phyloP scores from a whole-genome alignment of 2,113 vertebrate genomes.

The Phalacrocorax aristotelis region DNA sequence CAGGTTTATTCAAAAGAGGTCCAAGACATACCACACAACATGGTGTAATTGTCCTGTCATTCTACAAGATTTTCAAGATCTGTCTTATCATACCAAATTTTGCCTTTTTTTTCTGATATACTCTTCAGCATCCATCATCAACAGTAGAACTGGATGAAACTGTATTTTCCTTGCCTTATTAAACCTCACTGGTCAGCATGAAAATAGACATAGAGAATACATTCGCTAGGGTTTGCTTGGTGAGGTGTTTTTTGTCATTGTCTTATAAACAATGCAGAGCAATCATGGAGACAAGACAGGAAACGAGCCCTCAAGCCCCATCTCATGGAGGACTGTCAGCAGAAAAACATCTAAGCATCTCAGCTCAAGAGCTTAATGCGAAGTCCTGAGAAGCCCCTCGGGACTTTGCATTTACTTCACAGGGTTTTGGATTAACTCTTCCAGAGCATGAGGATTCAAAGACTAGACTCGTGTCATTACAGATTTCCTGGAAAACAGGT shows the following conservation, averaged over 20 bases:
- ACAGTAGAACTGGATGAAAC: background rate
- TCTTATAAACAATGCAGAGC: background rate
- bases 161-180: background rate
- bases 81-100: background rate
- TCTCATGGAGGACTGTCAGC: background rate
- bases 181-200: background rate
- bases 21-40: background rate
- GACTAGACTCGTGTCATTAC: accelerated
- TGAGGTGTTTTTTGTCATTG: accelerated
- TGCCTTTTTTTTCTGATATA: background rate
- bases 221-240: background rate
- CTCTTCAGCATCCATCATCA: background rate
- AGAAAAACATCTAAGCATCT: background rate
- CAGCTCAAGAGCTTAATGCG: background rate
- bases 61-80: background rate
- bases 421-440: background rate
- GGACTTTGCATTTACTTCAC: background rate
- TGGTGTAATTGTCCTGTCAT: accelerated
- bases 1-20: background rate
- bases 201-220: background rate
- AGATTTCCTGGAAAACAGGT: background rate
- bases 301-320: background rate
- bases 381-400: background rate
- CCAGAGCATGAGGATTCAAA: background rate
- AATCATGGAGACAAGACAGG: background rate